A percentile compares a stretch with the other conserved stretches of the same genome.
Conservation (phyloP, 2,797 vertebrate species). For the Anguilla anguilla region DNA sequence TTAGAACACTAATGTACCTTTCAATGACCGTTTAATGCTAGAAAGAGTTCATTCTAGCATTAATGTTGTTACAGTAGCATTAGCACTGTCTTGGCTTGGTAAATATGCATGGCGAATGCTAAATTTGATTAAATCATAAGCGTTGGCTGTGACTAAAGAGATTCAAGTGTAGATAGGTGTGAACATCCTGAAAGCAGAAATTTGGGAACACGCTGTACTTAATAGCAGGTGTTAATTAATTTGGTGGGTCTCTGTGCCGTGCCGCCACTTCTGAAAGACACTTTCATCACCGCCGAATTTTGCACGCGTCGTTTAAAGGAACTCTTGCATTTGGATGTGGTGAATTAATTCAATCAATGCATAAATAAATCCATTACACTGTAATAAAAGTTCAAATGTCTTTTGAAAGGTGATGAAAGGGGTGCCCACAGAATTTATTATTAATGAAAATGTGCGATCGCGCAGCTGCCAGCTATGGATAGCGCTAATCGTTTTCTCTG, state of each 20-base stretch:
- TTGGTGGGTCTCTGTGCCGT: background rate
- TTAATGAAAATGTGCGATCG: background rate
- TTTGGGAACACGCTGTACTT: background rate
- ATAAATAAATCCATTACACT: background rate
- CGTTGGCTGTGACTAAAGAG: background rate
- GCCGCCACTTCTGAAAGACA: background rate
- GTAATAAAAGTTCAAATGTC: background rate
- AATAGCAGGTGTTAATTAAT: background rate
- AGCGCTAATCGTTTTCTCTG: background rate
- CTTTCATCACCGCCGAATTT: background rate
- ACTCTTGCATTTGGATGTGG: background rate
- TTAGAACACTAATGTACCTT: background rate
- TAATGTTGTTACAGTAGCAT: background rate
- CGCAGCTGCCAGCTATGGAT: background rate
- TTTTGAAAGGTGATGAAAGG: background rate
- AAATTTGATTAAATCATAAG: background rate
- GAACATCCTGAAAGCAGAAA: conserved; percentile 3
- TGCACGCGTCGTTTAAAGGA: background rate
- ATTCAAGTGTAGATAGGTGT: background rate
- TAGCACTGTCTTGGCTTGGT: background rate
- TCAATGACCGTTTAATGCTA: background rate
- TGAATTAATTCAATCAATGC: background rate
- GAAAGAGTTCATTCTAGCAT: background rate
- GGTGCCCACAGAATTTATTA: background rate
- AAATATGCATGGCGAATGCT: background rate